Base-by-base conservation (phyloP, 2,888 invertebrate genomes). In the Drosophila melanosoma region DNA sequence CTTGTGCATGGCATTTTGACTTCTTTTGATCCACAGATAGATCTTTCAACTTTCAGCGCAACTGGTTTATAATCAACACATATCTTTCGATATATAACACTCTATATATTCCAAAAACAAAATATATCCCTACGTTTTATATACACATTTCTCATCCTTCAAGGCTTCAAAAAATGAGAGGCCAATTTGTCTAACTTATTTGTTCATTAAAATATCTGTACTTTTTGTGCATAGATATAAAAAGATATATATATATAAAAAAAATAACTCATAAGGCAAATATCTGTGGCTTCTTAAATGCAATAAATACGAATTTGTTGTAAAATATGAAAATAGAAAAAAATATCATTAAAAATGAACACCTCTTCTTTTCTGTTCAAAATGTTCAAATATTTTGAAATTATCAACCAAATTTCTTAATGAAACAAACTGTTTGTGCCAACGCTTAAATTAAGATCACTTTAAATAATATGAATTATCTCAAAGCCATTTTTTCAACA, bases 1-100 rank as follows among this genome's bases (percentile, higher is more conserved):
- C 15, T 23, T 23, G 49, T 12, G 53, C 12, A 38, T 36, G 23
- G n/a, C 35, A 52, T 35, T 51, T 52, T 36, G 51, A 48, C n/a
- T 54, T 32, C 7, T 33, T 53, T 40, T 35, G 12, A 32, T 10
- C 7, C 32, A 51, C 49, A 40, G 38, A 56, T 20, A 66, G 66
- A 40, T 54, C 66, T 49, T n/a, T 17, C 17, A 20, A 17, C 48
- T 35, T 36, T 15, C 3, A 6, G 38, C 26, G 12, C 23, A 63
- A 38, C 48, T 12, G 23, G 63, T 38, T 66, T 63, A 26, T 17
- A 35, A 10, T 10, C 40, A 10, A 33, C 8, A n/a, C 8, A 3
- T 38, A 17, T 17, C 38, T 20, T 20, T 20, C 15, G 35, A 15
- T n/a, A 49, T 8, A 49, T 36, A 7, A 20, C 15, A 35, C 35